phyloP scores from a whole-genome alignment of 2,888 invertebrate species.

The Mimumesa dahlbomi region DNA sequence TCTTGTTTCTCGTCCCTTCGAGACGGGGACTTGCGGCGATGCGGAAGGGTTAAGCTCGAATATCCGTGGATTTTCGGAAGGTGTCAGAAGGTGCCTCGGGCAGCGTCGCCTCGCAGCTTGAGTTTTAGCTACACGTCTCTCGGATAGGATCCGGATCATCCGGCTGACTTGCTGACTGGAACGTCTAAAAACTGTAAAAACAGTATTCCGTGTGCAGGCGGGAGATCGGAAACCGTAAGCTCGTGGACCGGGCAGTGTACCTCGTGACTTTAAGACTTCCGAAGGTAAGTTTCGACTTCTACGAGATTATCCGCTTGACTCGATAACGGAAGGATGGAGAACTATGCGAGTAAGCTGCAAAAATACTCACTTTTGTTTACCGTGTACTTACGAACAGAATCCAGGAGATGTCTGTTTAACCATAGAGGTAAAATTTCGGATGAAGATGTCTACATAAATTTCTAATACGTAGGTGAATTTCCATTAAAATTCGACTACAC shows the following conservation, averaged over 20 bases:
- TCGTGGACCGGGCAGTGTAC: constrained; percentile 2
- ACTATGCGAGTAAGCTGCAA: neutral
- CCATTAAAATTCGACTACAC: no score
- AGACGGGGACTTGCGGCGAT: constrained; percentile 2
- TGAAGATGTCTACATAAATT: no score
- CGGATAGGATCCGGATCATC: constrained; percentile 46
- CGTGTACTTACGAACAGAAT: no score
- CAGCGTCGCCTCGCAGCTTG: no score
- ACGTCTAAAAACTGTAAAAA: neutral
- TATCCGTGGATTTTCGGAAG: constrained; percentile 33
- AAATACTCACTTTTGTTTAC: no score
- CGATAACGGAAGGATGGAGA: neutral
- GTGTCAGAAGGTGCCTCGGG: constrained; percentile 20
- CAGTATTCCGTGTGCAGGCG: neutral
- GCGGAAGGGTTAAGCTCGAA: constrained; percentile 28
- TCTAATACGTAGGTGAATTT: no score
- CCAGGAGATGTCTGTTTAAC: no score
- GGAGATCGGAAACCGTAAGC: constrained; percentile 5
- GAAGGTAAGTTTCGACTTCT: neutral
- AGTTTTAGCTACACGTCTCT: constrained; percentile 4
- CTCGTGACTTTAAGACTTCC: constrained; percentile 11
- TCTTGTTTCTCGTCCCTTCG: constrained; percentile 18
- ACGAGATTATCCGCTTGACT: constrained; percentile 30
- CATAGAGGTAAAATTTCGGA: no score
- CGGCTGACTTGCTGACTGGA: constrained; percentile 43